Evolutionary conservation across 1,140 invertebrate genomes (phyloP), one percentile per base, ranked within the genome.

Genomic region (Neodiprion virginianus): DNA sequence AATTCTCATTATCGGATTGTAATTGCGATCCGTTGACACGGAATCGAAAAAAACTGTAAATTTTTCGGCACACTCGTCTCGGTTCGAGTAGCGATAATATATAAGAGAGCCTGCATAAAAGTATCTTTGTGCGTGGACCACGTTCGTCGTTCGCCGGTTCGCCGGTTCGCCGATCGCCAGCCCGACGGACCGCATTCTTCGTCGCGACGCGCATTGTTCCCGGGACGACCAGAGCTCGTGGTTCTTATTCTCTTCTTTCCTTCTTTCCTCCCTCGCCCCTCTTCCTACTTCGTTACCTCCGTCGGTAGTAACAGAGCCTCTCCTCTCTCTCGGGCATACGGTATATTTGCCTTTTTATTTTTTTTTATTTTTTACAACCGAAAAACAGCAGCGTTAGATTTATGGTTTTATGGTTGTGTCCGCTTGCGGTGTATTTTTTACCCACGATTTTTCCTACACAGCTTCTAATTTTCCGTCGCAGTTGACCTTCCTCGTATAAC

Each of bases 101-200:
- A 61, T 61, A 61, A 61, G 53, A 61, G n/a, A 61, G 28, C 5
- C 28, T 40, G 28, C 28, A 40, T 40, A 40, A 40, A 40, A 40
- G 28, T 40, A 40, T 40, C 28, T 40, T 40, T 40, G 28, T 40
- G 28, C 28, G 73, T 68, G 73, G 72, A 72, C 72, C 23, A 21
- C 67, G 53, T 71, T 74, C 65, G 65, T 72, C 68, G 67, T 73
- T 77, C 61, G 71, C 65, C 47, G 48, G 69, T 40, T 47, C 53
- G 67, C 48, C 53, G 10, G 66, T 48, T 61, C 69, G 10, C 10
- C 61, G 67, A 71, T 73, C 75, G 65, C 68, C 71, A 79, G 81
- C 83, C 87, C 85, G 87, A 87, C 88, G 85, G 84, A 86, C 87
- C 82, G 82, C 87, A 89, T 89, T 89, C 86, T 88, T 88, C 80